These are phyloP conservation scores for Cryptosula pallasiana DNA, from an alignment of 2,888 invertebrate species.

Conservation along the genomic window DNA sequence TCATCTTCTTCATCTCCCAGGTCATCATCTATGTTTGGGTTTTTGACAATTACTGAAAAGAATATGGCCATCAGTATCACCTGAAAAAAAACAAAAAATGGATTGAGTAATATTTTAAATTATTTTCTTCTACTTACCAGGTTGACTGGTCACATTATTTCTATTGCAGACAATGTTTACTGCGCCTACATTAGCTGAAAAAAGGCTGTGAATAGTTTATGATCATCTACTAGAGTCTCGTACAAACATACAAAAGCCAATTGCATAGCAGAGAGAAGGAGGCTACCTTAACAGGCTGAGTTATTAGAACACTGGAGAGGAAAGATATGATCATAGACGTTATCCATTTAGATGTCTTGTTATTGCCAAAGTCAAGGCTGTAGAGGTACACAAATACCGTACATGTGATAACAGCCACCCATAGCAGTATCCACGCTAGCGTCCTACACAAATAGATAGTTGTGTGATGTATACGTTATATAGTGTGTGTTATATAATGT, in stretches of 20 bases:
- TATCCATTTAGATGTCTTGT: conserved; percentile 55
- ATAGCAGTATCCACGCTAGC: conserved; percentile 54
- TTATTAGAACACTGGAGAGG: conserved; percentile 54
- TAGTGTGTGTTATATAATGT: no score
- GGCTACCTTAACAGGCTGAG: conserved; percentile 56
- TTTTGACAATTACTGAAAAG: conserved; percentile 48
- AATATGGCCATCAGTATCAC: conserved; percentile 49
- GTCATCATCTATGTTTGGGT: conserved; percentile 35
- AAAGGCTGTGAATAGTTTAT: no score
- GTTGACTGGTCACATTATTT: no score
- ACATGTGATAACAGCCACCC: conserved; percentile 46
- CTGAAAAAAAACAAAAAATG: conserved; percentile 30
- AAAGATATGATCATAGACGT: conserved; percentile 55
- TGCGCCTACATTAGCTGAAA: no score
- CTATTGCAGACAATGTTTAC: no score
- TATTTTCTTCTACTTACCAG: no score
- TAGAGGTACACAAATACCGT: conserved; percentile 55
- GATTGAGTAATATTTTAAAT: not conserved
- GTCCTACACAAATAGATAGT: conserved; percentile 37
- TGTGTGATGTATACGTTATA: no score
- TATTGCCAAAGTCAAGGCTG: conserved; percentile 55
- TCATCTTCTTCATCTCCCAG: conserved; percentile 44
- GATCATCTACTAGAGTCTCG: no score
- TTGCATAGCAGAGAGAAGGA: no score
- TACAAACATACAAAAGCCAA: no score